Base-by-base conservation (phyloP, 2,888 invertebrate species). In the Scaptomyza polygonia region DNA sequence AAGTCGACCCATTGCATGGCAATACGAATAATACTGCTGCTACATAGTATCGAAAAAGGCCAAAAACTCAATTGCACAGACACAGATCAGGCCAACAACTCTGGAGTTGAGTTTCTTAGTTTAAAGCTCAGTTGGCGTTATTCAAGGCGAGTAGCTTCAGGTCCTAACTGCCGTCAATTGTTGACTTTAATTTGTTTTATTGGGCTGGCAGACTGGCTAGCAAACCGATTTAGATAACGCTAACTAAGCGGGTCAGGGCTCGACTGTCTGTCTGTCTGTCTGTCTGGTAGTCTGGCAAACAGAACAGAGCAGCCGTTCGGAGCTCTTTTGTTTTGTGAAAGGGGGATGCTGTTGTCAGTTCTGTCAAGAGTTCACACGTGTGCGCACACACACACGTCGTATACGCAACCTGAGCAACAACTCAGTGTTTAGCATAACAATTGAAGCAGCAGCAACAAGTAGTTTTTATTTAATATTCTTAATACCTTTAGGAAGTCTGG, bases 401-500 rank as follows among this genome's bases (percentile, higher is more conserved):
- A 86, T 84, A 72, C 86, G 88, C 88, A 89, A 89, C 86, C 87
- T 89, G 87, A 88, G 65, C 77, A 32, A 47, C 18, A 66, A 43
- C 43, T 47, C 14, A 65, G 76, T 16, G 16, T 16, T 81, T 71
- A 14, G 44, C 85, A 89, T 88, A 63, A 88, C 88, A 88, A 85
- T 67, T 49, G 72, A 67, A 54, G 58, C 54, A 68, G 81, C 79
- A 84, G n/a, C n/a, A 89, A 89, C 89, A 89, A 89, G 89, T 89
- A 84, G 84, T 53, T 59, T 54, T 53, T 53, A 49, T 48, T 73
- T 64, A 43, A 57, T 72, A 51, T 72, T 62, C 72, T 82, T 89
- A 89, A 89, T 89, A 79, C 89, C 62, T 89, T 89, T 85, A 89
- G 89, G 89, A 89, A 88, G 89, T 89, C 82, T 30, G 43, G 27